These are phyloP conservation scores for Parazoanthus darwini DNA, from an alignment of 92 coral and sea anemone genomes.

Conservation along the genomic window DNA sequence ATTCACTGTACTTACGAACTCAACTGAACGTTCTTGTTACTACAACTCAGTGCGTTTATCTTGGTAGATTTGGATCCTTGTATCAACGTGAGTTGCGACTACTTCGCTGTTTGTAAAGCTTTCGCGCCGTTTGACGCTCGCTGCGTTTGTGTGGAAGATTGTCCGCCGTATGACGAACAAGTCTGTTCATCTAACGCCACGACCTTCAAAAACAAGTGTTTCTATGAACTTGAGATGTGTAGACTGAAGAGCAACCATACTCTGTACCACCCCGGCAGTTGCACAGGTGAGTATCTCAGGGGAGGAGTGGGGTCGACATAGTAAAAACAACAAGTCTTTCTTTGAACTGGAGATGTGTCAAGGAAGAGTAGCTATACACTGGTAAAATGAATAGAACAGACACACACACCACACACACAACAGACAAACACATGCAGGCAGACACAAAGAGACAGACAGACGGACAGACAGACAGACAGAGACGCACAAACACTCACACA, in stretches of 20 bases:
- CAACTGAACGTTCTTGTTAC: too few species aligned
- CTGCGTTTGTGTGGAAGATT: conserved; percentile 51
- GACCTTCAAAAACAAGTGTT: conserved; percentile 48
- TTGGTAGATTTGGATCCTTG: background rate
- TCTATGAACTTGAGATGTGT: conserved; percentile 56
- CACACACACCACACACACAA: too few species aligned
- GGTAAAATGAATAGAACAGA: too few species aligned
- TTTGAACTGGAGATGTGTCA: conserved; percentile 51
- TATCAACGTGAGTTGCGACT: conserved; percentile 18
- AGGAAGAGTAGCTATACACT: background rate
- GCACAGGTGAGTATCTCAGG: conserved; percentile 42
- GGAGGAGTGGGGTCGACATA: background rate
- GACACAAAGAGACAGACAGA: too few species aligned
- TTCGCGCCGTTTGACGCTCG: conserved; percentile 58
- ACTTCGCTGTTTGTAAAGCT: conserved; percentile 55
- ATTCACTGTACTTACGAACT: background rate
- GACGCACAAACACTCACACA: too few species aligned
- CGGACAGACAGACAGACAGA: too few species aligned
- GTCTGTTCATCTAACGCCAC: conserved; percentile 53
- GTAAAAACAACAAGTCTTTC: conserved; percentile 13
- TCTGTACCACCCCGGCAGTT: conserved; percentile 58
- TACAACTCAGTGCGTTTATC: background rate
- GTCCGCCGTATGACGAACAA: conserved; percentile 51
- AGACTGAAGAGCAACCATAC: conserved; percentile 44
- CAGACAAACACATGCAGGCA: too few species aligned